Percentiles rank a stretch among this genome's conserved stretches.
Conservation (phyloP, 2,113 vertebrate genomes). For the Riparia riparia region DNA sequence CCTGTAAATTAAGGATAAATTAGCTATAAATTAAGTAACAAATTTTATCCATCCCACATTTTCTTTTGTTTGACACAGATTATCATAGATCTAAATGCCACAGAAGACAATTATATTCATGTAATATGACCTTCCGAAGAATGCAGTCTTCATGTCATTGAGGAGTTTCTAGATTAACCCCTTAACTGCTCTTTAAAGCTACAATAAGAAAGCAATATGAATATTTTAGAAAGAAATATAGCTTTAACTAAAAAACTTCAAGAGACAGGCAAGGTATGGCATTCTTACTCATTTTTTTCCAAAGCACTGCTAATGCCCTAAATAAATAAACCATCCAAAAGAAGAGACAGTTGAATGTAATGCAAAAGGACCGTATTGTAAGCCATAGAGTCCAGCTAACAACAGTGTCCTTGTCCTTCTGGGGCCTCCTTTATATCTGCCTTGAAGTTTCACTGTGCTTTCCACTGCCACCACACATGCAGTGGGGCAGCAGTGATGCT, state of each 20-base stretch:
- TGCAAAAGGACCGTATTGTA: not conserved
- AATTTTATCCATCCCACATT: conserved; percentile 10
- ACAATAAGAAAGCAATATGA: not conserved
- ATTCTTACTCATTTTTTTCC: not conserved
- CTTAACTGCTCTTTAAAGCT: not conserved
- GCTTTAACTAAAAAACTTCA: not conserved
- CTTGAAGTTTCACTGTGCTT: not conserved
- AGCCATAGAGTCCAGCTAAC: not conserved
- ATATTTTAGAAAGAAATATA: not conserved
- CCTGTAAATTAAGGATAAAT: conserved; percentile 28
- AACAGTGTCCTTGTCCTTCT: not conserved
- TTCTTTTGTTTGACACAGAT: conserved; percentile 30
- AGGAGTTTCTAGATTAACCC: conserved; percentile 21
- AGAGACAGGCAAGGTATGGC: not conserved
- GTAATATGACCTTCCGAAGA: conserved; percentile 44
- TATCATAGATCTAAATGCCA: not conserved
- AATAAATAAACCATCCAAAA: not conserved
- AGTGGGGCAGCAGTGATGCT: not conserved
- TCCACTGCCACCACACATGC: not conserved
- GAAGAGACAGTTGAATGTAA: not conserved
- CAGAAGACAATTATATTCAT: conserved; percentile 35
- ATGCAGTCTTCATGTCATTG: not conserved
- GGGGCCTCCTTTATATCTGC: not conserved
- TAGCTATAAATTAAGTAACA: conserved; percentile 32
- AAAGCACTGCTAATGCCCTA: not conserved